Evolutionary conservation across 2,113 vertebrate genomes (phyloP).

Genomic region (Melozone crissalis): DNA sequence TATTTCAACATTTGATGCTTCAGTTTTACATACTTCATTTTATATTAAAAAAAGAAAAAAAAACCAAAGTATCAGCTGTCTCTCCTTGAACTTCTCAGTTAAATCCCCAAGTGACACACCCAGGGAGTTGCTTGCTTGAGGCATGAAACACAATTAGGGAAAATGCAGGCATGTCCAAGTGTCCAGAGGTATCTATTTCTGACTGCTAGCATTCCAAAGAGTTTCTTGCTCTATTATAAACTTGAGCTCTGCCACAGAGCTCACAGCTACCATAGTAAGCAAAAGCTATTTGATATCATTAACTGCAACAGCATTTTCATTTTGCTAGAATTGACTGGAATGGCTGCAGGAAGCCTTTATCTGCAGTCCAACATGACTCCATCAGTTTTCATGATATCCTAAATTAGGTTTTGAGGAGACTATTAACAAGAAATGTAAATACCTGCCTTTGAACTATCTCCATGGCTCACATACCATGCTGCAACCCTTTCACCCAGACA

Average conservation of each 20-base stretch:
- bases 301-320: neutral
- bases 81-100: neutral
- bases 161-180: slow-evolving; percentile 48
- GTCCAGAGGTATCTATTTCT: slow-evolving; percentile 55
- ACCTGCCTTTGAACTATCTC: neutral
- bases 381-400: neutral
- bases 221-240: slow-evolving; percentile 11
- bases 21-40: neutral
- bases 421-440: neutral
- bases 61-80: neutral
- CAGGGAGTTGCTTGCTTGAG: neutral
- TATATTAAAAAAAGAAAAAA: neutral
- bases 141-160: slow-evolving; percentile 17
- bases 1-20: neutral
- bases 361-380: neutral
- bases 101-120: neutral
- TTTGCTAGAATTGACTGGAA: neutral
- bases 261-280: neutral
- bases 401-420: neutral
- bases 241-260: neutral
- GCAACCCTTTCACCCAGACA: neutral
- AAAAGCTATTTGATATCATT: neutral
- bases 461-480: neutral
- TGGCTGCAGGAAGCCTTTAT: neutral
- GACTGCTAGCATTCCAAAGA: slow-evolving; percentile 23